Evolutionary conservation across 2,888 invertebrate species (phyloP).

Genomic region (Acrobasis suavella): DNA sequence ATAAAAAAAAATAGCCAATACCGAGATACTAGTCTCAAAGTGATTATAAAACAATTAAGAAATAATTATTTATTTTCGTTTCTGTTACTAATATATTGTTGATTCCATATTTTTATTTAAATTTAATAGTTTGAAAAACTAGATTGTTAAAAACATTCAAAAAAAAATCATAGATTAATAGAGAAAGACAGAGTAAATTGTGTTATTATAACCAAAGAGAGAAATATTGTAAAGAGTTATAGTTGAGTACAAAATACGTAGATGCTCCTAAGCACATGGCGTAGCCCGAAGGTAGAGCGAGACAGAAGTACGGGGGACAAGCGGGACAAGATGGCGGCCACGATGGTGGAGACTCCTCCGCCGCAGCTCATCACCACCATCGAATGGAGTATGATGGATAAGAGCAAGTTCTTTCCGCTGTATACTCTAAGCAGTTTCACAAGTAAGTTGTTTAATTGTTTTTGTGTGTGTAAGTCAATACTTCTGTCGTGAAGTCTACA

Average conservation of each 20-base stretch:
- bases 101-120: conserved; percentile 20
- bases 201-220: conserved; percentile 14
- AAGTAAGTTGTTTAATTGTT: conserved; percentile 72
- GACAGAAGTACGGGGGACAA: conserved; percentile 35
- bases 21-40: conserved; percentile 47
- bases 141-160: background rate
- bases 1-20: conserved; percentile 34
- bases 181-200: conserved; percentile 6
- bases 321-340: conserved; percentile 57
- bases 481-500: too few relatives aligned
- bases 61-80: conserved; percentile 43
- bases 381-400: conserved; percentile 99
- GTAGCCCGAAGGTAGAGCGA: conserved; percentile 34
- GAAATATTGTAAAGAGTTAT: conserved; percentile 12
- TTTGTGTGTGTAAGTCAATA: too few relatives aligned
- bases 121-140: conserved; percentile 18
- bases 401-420: conserved; percentile 95
- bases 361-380: conserved; percentile 90
- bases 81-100: conserved; percentile 28
- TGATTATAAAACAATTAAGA: conserved; percentile 32
- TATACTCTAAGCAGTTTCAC: conserved; percentile 94
- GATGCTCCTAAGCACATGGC: conserved; percentile 57
- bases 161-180: conserved; percentile 17
- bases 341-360: conserved; percentile 82
- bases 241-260: conserved; percentile 34